Evolutionary conservation across 2,888 invertebrate genomes (phyloP).

Genomic region (Tachina lurida): DNA sequence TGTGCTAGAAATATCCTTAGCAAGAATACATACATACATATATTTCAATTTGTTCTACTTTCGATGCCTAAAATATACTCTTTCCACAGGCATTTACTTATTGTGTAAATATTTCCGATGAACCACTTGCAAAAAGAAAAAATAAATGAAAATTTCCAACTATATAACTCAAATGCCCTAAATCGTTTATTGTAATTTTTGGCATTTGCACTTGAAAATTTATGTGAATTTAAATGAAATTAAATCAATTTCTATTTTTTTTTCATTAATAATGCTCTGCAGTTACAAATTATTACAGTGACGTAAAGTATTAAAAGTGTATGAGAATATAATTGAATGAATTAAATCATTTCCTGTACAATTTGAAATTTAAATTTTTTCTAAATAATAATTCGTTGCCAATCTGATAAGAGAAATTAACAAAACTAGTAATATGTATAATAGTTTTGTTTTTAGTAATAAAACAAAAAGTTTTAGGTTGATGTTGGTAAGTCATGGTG

Average conservation of each 20-base stretch:
- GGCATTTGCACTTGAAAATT: constrained; percentile 20
- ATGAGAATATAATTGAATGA: not conserved
- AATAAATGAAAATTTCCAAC: no score
- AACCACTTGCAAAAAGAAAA: no score
- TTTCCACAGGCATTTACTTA: no score
- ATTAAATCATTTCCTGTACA: constrained; percentile 1
- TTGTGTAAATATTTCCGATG: no score
- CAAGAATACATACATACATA: no score
- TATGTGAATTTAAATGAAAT: constrained; percentile 11
- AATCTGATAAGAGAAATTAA: constrained; percentile 24
- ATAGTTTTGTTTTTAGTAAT: not conserved
- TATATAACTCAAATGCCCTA: not conserved
- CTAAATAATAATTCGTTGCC: constrained; percentile 1
- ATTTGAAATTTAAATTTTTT: not conserved
- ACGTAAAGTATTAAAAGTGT: constrained; percentile 15
- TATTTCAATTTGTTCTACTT: no score
- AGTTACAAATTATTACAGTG: constrained; percentile 10
- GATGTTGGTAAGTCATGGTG: not conserved
- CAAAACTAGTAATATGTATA: not conserved
- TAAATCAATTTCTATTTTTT: not conserved
- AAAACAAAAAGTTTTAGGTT: not conserved
- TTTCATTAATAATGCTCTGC: not conserved
- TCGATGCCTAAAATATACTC: no score
- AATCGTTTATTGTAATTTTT: not conserved
- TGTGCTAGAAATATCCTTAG: no score